phyloP scores from a whole-genome alignment of 2,797 vertebrate species.

The Sebastes steindachneri region DNA sequence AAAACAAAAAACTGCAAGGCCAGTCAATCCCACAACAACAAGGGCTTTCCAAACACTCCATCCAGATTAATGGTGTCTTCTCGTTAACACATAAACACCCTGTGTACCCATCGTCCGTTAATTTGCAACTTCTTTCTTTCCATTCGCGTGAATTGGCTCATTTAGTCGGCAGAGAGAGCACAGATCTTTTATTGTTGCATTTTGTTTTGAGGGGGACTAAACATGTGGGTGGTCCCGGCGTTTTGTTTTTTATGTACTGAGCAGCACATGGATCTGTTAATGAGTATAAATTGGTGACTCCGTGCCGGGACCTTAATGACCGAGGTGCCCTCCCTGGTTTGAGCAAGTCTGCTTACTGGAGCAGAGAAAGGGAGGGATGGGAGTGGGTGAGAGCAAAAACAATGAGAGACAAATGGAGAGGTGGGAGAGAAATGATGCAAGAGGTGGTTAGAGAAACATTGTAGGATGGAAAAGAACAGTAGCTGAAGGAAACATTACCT shows the following conservation, averaged over 20 bases:
- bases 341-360: slow-evolving; percentile 49
- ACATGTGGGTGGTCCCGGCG: slow-evolving; percentile 71
- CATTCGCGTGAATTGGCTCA: slow-evolving; percentile 46
- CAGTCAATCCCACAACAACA: slow-evolving; percentile 44
- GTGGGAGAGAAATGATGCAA: slow-evolving; percentile 11
- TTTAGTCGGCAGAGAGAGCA: slow-evolving; percentile 51
- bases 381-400: neutral
- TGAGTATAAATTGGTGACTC: slow-evolving; percentile 70
- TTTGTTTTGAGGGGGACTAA: slow-evolving; percentile 53
- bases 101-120: slow-evolving; percentile 34
- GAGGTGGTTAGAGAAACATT: neutral
- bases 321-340: slow-evolving; percentile 35
- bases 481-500: slow-evolving; percentile 22
- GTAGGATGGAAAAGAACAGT: slow-evolving; percentile 15
- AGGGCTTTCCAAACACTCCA: slow-evolving; percentile 33
- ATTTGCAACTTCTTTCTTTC: slow-evolving; percentile 49
- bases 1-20: slow-evolving; percentile 7
- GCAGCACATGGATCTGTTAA: slow-evolving; percentile 64
- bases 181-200: slow-evolving; percentile 60
- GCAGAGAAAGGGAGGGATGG: slow-evolving; percentile 28
- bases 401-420: slow-evolving; percentile 22
- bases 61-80: slow-evolving; percentile 53
- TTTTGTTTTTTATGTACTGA: slow-evolving; percentile 26
- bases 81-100: slow-evolving; percentile 64
- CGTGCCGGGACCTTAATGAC: slow-evolving; percentile 59